A percentile compares a stretch with the other conserved stretches of the same genome.
Evolutionary conservation across 1,140 invertebrate species (phyloP).

Genomic region (Cydia amplana): DNA sequence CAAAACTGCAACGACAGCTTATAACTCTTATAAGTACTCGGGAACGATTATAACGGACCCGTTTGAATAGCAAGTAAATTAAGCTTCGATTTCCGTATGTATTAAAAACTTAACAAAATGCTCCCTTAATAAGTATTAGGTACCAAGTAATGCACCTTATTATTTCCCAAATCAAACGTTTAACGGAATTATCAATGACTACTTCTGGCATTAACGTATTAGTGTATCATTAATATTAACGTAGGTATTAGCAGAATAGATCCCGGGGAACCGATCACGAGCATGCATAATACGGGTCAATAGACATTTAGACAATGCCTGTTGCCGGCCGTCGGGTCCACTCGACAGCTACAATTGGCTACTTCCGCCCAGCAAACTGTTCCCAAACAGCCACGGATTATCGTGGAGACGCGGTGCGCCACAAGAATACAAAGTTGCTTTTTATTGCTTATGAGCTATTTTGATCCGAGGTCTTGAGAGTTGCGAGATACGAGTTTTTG

Average conservation of each 20-base stretch:
- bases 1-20: no score
- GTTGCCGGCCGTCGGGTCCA: slow-evolving; percentile 37
- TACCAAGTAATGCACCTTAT: no score
- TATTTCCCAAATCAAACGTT: no score
- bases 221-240: neutral
- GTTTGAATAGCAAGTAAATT: no score
- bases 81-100: no score
- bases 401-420: slow-evolving; percentile 2
- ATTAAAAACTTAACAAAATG: no score
- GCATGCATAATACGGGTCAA: slow-evolving; percentile 29
- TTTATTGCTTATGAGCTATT: slow-evolving; percentile 17
- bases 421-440: slow-evolving; percentile 2
- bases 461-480: slow-evolving; percentile 1
- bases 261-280: slow-evolving; percentile 37
- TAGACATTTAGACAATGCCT: slow-evolving; percentile 14
- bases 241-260: slow-evolving; percentile 17
- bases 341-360: slow-evolving; percentile 66
- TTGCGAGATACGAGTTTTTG: neutral
- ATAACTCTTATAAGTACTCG: no score
- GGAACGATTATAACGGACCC: no score
- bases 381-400: slow-evolving; percentile 38
- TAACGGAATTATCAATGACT: neutral
- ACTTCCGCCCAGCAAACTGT: slow-evolving; percentile 48
- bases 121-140: no score
- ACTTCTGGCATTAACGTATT: neutral